Base-by-base conservation (phyloP, 2,888 invertebrate species). In the Andrena haemorrhoa region DNA sequence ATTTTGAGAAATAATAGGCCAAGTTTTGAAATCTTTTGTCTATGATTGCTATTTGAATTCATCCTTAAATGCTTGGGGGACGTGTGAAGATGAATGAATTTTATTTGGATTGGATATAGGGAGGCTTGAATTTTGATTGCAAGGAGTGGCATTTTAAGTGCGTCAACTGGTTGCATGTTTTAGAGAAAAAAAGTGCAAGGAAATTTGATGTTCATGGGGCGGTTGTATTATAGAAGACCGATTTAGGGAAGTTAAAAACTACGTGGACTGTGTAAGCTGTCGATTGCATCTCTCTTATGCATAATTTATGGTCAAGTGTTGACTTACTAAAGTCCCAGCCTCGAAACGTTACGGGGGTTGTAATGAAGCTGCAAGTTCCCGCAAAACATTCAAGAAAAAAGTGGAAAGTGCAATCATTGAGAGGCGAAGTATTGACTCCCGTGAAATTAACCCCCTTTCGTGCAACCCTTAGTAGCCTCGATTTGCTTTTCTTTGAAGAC, bases 271-370 rank as follows among this genome's bases (percentile, higher is more conserved):
- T n/a, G 23, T 7, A n/a, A 23, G 7, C 6, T 7, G 8, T 29
- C 49, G 47, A 49, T 65, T 47, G 16, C 47, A 56, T 56, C 2
- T 26, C 7, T 23, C 26, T 26, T 12, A 26, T 47, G 47, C 47
- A 65, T 49, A 65, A 47, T 49, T 26, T 65, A 65, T 26, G 26
- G 20, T 12, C 20, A 65, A 65, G 47, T 53, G 41, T 35, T 23
- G 31, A 29, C 53, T 68, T 31, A 53, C 16, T 53, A 35, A 68
- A 68, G 29, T 68, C 53, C 33, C 31, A 68, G 20, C 53, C 20
- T 10, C 20, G 33, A 63, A 56, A 35, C 35, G 26, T 23, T 49
- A 12, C 23, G 26, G n/a, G 47, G 26, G 64, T 35, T 65, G 47
- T 35, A 65, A 65, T 65, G 26, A 65, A 65, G 16, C 47, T 65